phyloP scores from a whole-genome alignment of 1,140 invertebrate species.

The Adelges cooleyi region DNA sequence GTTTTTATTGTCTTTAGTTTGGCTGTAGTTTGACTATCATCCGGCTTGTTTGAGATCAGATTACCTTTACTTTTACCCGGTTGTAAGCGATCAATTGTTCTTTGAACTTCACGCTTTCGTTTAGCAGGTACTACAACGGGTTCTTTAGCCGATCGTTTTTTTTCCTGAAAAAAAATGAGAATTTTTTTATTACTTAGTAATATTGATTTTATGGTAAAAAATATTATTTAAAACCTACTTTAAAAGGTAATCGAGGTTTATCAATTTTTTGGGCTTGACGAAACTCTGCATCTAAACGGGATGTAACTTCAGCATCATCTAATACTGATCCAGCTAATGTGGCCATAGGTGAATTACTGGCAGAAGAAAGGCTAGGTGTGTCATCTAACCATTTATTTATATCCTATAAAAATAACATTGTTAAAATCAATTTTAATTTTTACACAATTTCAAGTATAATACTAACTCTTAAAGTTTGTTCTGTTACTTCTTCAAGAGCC shows the following conservation, averaged over 20 bases:
- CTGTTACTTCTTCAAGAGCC: slow-evolving; percentile 60
- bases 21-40: background rate
- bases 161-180: slow-evolving; percentile 32
- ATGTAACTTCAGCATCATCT: slow-evolving; percentile 33
- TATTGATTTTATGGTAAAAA: background rate
- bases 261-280: slow-evolving; percentile 33
- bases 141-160: slow-evolving; percentile 28
- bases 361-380: slow-evolving; percentile 61
- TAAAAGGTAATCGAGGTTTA: slow-evolving; percentile 25
- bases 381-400: slow-evolving; percentile 80
- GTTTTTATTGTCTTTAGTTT: slow-evolving; percentile 18
- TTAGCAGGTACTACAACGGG: slow-evolving; percentile 22
- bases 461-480: slow-evolving; percentile 63
- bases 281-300: slow-evolving; percentile 39
- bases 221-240: slow-evolving; percentile 14
- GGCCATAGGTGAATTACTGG: slow-evolving; percentile 52
- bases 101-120: slow-evolving; percentile 59
- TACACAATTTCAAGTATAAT: slow-evolving; percentile 6
- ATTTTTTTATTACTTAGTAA: background rate
- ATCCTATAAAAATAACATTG: slow-evolving; percentile 42
- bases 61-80: slow-evolving; percentile 76
- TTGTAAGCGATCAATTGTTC: slow-evolving; percentile 68
- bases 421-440: background rate
- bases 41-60: slow-evolving; percentile 42
- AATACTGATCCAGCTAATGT: slow-evolving; percentile 22